phyloP scores from a whole-genome alignment of 92 coral and sea anemone species.

The Epizoanthus illoricatus region DNA sequence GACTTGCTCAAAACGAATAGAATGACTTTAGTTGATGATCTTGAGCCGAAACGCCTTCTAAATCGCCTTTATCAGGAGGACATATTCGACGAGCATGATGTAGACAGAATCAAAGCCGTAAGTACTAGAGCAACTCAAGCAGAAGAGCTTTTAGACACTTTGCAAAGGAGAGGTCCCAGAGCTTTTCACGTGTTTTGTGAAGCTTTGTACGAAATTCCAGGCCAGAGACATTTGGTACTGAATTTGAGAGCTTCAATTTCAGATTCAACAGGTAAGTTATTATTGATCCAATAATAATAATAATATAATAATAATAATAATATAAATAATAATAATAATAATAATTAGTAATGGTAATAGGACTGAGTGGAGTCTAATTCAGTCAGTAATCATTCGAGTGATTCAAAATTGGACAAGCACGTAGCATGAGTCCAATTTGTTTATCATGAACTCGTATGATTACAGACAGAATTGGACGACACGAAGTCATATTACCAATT shows the following conservation, averaged over 20 bases:
- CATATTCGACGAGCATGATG: conserved; percentile 62
- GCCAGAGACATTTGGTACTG: conserved; percentile 68
- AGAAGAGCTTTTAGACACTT: conserved; percentile 66
- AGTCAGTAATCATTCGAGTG: too few species aligned
- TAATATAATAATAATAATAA: neutral
- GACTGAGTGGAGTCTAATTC: too few species aligned
- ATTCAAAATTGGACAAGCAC: too few species aligned
- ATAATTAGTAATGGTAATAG: too few species aligned
- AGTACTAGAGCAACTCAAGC: conserved; percentile 59
- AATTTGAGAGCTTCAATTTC: conserved; percentile 49
- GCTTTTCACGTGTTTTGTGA: conserved; percentile 75
- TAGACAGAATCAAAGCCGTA: conserved; percentile 52
- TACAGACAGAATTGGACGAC: too few species aligned
- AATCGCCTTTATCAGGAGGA: conserved; percentile 74
- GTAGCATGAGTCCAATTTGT: too few species aligned
- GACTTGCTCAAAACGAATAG: conserved; percentile 69
- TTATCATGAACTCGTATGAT: too few species aligned
- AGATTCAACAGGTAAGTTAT: conserved; percentile 30
- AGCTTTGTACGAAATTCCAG: conserved; percentile 62
- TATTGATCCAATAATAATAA: neutral
- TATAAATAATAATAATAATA: too few species aligned
- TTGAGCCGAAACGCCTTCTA: conserved; percentile 60
- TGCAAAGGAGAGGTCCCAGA: conserved; percentile 72
- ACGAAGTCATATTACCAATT: too few species aligned
- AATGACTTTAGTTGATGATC: conserved; percentile 53